These are phyloP conservation scores for Linurgus olivaceus DNA, from an alignment of 2,797 vertebrate species.

Conservation along the genomic window DNA sequence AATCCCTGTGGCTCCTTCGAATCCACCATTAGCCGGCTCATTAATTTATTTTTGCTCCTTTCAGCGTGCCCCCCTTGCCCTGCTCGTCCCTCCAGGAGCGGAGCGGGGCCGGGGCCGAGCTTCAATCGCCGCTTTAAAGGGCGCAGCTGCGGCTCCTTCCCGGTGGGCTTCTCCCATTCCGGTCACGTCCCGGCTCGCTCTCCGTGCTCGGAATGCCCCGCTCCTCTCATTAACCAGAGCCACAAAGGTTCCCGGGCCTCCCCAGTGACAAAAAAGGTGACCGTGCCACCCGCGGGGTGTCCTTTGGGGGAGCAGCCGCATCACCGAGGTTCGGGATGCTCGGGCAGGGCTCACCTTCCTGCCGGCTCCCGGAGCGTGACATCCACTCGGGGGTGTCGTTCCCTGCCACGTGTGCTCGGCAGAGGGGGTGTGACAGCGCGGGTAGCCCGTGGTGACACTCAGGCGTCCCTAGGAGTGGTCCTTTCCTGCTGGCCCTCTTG, in stretches of 20 bases:
- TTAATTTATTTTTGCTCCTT: background rate
- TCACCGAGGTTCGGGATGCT: background rate
- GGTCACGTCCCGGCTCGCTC: conserved; percentile 28
- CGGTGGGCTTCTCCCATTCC: conserved; percentile 44
- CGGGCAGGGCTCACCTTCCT: background rate
- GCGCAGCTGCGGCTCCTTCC: conserved; percentile 8
- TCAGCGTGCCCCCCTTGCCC: background rate
- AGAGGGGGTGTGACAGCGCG: background rate
- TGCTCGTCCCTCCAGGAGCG: background rate
- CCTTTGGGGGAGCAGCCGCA: accelerated
- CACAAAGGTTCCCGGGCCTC: background rate
- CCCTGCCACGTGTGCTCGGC: background rate
- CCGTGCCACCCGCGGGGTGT: background rate
- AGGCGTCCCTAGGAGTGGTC: background rate
- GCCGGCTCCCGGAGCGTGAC: background rate
- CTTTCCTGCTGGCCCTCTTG: background rate
- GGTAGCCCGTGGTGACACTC: background rate
- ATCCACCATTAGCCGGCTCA: background rate
- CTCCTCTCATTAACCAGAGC: background rate
- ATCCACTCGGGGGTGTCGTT: accelerated
- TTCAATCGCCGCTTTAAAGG: conserved; percentile 4
- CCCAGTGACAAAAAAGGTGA: background rate
- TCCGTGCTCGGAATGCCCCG: background rate
- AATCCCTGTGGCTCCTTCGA: conserved; percentile 6
- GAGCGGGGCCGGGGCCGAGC: background rate